phyloP scores from a whole-genome alignment of 2,797 vertebrate genomes.

The Bucorvus abyssinicus region DNA sequence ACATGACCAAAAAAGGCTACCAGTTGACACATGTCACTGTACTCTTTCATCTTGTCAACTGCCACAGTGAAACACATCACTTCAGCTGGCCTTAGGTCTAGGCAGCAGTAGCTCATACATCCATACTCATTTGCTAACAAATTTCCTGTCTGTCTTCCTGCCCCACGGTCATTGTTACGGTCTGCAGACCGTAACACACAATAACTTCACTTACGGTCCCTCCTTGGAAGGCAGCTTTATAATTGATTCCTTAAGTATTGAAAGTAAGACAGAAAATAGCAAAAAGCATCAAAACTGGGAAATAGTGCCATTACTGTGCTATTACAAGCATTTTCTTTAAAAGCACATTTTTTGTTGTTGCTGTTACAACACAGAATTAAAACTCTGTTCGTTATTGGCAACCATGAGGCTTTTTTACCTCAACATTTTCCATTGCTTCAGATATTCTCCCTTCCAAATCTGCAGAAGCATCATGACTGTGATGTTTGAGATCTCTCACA shows the following conservation, averaged over 20 bases:
- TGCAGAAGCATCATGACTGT: slow-evolving; percentile 52
- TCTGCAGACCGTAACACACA: not conserved
- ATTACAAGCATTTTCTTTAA: not conserved
- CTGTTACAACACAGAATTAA: not conserved
- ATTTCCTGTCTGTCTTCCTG: not conserved
- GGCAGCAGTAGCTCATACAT: not conserved
- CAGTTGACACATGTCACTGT: not conserved
- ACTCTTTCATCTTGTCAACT: not conserved
- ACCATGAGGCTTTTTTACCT: slow-evolving; percentile 75
- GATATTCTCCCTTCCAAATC: slow-evolving; percentile 79
- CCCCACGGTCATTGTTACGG: too few relatives aligned
- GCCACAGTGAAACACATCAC: not conserved
- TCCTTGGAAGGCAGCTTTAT: not conserved
- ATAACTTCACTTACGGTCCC: not conserved
- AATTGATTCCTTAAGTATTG: not conserved
- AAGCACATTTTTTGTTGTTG: not conserved
- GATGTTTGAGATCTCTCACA: slow-evolving; percentile 83
- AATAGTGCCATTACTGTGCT: not conserved
- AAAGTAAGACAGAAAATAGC: not conserved
- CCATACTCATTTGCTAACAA: not conserved
- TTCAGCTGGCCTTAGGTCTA: not conserved
- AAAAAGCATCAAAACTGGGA: not conserved
- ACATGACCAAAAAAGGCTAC: not conserved
- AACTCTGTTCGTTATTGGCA: not conserved
- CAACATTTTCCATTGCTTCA: slow-evolving; percentile 85